phyloP scores from a whole-genome alignment of 1,140 invertebrate genomes.

The Bombus polaris region DNA sequence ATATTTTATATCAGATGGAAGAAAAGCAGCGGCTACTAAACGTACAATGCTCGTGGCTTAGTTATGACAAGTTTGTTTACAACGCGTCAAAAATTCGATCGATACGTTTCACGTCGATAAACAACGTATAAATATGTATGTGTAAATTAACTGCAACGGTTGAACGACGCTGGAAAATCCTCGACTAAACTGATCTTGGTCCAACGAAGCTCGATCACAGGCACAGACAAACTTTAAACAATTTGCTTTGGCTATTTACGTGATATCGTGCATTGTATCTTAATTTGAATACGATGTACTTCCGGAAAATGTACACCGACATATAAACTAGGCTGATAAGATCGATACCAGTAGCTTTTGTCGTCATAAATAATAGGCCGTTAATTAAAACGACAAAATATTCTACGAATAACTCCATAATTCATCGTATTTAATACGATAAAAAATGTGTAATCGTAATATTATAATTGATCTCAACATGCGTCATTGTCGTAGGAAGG shows the following conservation, averaged over 20 bases:
- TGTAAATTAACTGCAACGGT: neutral
- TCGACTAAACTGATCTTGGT: neutral
- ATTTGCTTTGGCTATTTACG: neutral
- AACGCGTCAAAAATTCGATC: neutral
- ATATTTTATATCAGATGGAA: accelerated
- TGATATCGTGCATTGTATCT: neutral
- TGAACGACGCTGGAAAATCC: neutral
- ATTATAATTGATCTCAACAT: neutral
- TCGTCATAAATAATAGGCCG: neutral
- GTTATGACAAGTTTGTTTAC: conserved; percentile 16
- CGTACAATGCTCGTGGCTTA: neutral
- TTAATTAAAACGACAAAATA: neutral
- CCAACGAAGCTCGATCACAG: neutral
- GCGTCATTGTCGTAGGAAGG: neutral
- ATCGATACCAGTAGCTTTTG: neutral
- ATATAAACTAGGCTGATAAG: neutral
- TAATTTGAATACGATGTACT: neutral
- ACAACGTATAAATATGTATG: neutral
- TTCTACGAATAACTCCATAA: neutral
- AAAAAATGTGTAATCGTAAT: neutral
- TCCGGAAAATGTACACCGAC: neutral
- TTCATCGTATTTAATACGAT: neutral
- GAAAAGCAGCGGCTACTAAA: neutral
- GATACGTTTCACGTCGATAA: neutral
- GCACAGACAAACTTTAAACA: neutral